A percentile compares a stretch with the other conserved stretches of the same genome.
These are phyloP conservation scores for Machimus rusticus DNA, from an alignment of 2,888 invertebrate genomes.

Conservation along the genomic window DNA sequence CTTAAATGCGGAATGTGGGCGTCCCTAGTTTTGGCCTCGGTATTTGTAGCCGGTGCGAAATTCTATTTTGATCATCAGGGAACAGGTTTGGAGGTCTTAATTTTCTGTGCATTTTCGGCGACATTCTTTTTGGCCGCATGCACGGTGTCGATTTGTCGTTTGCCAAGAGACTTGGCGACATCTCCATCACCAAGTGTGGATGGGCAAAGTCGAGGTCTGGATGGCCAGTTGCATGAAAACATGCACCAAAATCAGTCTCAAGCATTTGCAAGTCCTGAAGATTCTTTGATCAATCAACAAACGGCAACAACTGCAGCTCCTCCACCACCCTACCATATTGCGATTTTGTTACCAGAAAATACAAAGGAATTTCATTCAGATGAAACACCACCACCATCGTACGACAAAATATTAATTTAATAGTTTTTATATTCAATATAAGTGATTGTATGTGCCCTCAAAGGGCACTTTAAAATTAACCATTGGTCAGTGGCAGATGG, in stretches of 20 bases:
- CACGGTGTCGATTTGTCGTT: slow-evolving; percentile 69
- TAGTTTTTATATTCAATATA: slow-evolving; percentile 48
- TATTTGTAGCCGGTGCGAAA: slow-evolving; percentile 75
- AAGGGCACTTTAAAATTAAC: background rate
- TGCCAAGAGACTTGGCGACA: slow-evolving; percentile 60
- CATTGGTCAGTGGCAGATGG: background rate
- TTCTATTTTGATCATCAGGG: slow-evolving; percentile 75
- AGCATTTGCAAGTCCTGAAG: slow-evolving; percentile 42
- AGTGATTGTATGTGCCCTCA: background rate
- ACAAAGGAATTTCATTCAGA: slow-evolving; percentile 60
- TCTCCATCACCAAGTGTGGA: slow-evolving; percentile 61
- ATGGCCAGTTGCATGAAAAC: slow-evolving; percentile 41
- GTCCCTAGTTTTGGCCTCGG: slow-evolving; percentile 73
- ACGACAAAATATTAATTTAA: slow-evolving; percentile 78
- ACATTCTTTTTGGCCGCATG: slow-evolving; percentile 71
- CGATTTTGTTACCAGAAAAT: slow-evolving; percentile 73
- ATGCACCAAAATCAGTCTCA: slow-evolving; percentile 34
- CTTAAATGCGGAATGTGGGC: slow-evolving; percentile 77
- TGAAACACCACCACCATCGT: slow-evolving; percentile 76
- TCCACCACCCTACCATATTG: slow-evolving; percentile 86
- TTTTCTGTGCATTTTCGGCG: slow-evolving; percentile 71
- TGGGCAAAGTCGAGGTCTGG: slow-evolving; percentile 42
- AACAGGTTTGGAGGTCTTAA: slow-evolving; percentile 68
- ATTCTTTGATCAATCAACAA: slow-evolving; percentile 32
- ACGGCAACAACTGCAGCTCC: slow-evolving; percentile 57